A percentile compares a stretch with the other conserved stretches of the same genome.
Evolutionary conservation across 2,888 invertebrate species (phyloP).

Genomic region (Prenolepis imparis): DNA sequence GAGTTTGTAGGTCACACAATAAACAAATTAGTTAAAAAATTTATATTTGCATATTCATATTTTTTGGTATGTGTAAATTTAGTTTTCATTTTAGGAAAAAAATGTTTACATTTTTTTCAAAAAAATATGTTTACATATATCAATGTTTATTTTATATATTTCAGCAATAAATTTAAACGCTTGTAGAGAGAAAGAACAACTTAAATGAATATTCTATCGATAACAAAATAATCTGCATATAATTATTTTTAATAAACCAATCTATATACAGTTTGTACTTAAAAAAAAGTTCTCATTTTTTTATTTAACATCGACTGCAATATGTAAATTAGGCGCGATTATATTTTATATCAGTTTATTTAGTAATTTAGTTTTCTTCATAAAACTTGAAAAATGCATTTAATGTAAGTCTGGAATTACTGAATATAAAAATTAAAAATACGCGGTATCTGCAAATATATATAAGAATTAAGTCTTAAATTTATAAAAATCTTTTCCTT

Average conservation of each 20-base stretch:
- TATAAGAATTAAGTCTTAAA: background rate
- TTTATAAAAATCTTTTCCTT: background rate
- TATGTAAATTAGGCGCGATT: background rate
- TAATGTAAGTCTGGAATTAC: background rate
- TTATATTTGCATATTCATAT: conserved; percentile 8
- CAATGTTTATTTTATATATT: conserved; percentile 9
- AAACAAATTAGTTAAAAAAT: conserved; percentile 14
- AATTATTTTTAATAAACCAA: conserved; percentile 14
- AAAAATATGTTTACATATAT: background rate
- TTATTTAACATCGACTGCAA: background rate
- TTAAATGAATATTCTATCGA: conserved; percentile 74
- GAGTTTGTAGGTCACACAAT: conserved; percentile 3
- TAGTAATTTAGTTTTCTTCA: background rate
- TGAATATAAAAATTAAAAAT: background rate
- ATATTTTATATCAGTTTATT: background rate
- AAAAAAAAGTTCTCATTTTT: background rate
- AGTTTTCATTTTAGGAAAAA: background rate
- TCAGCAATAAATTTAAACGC: conserved; percentile 65
- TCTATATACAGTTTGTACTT: background rate
- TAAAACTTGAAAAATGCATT: background rate
- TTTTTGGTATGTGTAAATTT: conserved; percentile 3
- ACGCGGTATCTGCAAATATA: background rate
- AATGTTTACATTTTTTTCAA: background rate
- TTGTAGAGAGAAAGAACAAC: conserved; percentile 65
- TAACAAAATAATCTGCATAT: conserved; percentile 64